Conservation (phyloP, 2,113 vertebrate species). For the human region DNA sequence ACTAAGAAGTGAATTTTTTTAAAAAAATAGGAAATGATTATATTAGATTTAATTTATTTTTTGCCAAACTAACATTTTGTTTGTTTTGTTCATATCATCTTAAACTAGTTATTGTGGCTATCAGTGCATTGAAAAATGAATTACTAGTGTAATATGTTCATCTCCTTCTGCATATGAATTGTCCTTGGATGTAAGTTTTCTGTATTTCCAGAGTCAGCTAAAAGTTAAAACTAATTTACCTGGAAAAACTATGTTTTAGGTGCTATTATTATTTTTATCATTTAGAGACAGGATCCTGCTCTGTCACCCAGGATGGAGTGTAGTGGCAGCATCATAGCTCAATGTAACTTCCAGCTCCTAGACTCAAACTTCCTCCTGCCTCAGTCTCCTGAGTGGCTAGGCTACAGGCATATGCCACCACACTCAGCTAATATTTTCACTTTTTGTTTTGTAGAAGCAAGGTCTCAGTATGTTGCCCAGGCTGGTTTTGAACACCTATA, state of each 20-base stretch:
- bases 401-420: too few species aligned
- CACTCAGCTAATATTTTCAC: too few species aligned
- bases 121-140: background rate
- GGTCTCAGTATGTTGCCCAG: too few species aligned
- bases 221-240: conserved; percentile 8
- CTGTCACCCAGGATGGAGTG: too few species aligned
- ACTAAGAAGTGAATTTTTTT: background rate
- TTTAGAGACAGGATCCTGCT: too few species aligned
- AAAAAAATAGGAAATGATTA: background rate
- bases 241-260: background rate
- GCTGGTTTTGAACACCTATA: too few species aligned
- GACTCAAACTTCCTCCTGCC: too few species aligned
- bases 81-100: background rate
- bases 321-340: too few species aligned
- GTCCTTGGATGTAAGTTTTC: background rate
- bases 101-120: background rate
- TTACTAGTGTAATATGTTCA: background rate
- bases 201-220: background rate
- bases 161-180: background rate
- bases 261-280: background rate
- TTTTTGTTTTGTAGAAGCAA: too few species aligned
- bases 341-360: too few species aligned
- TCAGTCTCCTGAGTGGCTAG: too few species aligned
- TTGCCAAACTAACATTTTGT: conserved; percentile 26
- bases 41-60: background rate